Evolutionary conservation across 2,797 vertebrate genomes (phyloP), one percentile per base, ranked within the genome.

Genomic region (Macrochelys suwanniensis): DNA sequence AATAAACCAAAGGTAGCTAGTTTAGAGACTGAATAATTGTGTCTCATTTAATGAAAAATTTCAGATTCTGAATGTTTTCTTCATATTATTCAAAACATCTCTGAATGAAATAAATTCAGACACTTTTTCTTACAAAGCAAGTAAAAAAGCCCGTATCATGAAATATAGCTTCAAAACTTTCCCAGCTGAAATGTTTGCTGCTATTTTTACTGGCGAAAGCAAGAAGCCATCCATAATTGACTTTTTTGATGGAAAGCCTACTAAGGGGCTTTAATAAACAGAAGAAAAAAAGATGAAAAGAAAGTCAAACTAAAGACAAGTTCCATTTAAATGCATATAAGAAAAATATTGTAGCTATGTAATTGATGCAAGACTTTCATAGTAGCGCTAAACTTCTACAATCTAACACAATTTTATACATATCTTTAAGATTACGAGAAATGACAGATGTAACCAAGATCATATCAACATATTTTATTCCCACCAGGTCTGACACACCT

Each of bases 401-500:
- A 6, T 3, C 51, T 76, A 84, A 23, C 61, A 19, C 77, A 84
- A 25, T 87, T 92, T 88, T 71, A 85, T 13, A 42, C 2, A 15
- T 5, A 5, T 1, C 59, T 26, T 57, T 85, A 89, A 31, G 31
- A 79, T 49, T 47, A 50, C 50, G 3, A 80, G 17, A 90, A 57
- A 0, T n/a, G 47, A 77, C 25, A 65, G 84, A 79, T 1, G 0
- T 31, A 47, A 87, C 2, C 5, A 77, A 33, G 87, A 89, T 15
- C 9, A 21, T 0, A 0, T 56, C 2, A 6, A 61, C 12, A 90
- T 83, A 1, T 17, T 59, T 94, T 54, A 33, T 33, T 56, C 17
- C 15, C 45, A 5, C 5, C 10, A 4, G 17, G 37, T 45, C 12
- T 57, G 45, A 91, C 96, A 92, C 13, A 99, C 99, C 99, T 99